Evolutionary conservation across 2,888 invertebrate genomes (phyloP), one percentile per base, ranked within the genome.

Genomic region (Conistra vaccinii): DNA sequence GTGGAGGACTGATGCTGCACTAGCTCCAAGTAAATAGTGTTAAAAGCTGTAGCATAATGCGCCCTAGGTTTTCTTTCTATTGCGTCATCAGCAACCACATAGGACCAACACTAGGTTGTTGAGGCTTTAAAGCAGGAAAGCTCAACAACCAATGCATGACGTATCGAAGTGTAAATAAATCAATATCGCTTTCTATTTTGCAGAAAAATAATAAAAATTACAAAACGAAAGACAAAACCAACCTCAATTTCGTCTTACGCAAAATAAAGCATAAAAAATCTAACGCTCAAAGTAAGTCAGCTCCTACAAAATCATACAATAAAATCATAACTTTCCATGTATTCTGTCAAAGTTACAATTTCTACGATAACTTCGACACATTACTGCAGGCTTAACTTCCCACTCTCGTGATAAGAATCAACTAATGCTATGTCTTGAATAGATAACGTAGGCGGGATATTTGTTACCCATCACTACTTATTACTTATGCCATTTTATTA

Each of bases 351-450:
- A 57, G 0, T 20, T 55, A 48, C 23, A 35, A 68, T 60, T 32
- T 62, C 42, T 9, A 51, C 42, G 3, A 51, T 72, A 77, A 77
- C 26, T 66, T n/a, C 6, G 5, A 35, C 2, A 61, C 1, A 23
- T 81, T 55, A 78, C 14, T 45, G 32, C 17, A 1, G 14, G 69
- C 60, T 80, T 35, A 71, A 20, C 78, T 76, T 69, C 85, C 86
- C 73, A 79, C 78, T 65, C 62, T 42, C 1, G 0, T 62, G 78
- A 81, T 81, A 81, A 79, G 62, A 58, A 84, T 79, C 78, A 73
- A 17, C 32, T 65, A 73, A 73, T 58, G 23, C 53, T n/a, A 70
- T 51, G 51, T 55, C 35, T 75, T 70, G 51, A 65, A 65, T 68
- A 66, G 60, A 23, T 14, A 17, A 51, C 53, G 86, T 85, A 63